Conservation (phyloP, 1,140 invertebrate genomes). For the Zaprionus ghesquierei region DNA sequence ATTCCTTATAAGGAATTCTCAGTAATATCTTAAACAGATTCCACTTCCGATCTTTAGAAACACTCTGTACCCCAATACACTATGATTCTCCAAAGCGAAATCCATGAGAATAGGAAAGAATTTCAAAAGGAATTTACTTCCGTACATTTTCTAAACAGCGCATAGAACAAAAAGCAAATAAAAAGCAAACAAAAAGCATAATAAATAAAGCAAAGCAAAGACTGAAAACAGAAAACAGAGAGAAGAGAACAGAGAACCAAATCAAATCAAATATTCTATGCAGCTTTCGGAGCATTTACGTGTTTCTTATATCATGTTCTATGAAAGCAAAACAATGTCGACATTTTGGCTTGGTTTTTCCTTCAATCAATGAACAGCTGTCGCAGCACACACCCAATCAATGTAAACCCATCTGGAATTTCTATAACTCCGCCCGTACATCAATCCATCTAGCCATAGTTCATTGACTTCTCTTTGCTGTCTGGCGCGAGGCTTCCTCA, state of each 20-base stretch:
- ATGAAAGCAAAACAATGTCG: neutral
- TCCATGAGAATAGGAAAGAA: neutral
- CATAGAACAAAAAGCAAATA: neutral
- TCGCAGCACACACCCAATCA: neutral
- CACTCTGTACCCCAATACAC: neutral
- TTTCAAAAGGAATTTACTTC: neutral
- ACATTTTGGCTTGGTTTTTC: neutral
- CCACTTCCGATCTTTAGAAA: neutral
- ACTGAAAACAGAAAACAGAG: neutral
- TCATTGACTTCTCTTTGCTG: conserved; percentile 28
- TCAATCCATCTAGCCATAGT: neutral
- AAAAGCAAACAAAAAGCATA: neutral
- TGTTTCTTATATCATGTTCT: neutral
- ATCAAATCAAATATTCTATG: neutral
- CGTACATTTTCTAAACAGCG: neutral
- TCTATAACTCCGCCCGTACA: neutral
- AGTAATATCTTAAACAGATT: neutral
- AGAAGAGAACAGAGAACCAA: neutral
- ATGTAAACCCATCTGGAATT: neutral
- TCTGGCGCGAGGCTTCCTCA: neutral
- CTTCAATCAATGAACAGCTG: neutral
- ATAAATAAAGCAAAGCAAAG: neutral
- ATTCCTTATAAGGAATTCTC: too few relatives aligned
- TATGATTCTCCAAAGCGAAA: neutral
- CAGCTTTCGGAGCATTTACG: neutral